Conservation (phyloP, 1,140 invertebrate genomes). For the Cydia splendana region DNA sequence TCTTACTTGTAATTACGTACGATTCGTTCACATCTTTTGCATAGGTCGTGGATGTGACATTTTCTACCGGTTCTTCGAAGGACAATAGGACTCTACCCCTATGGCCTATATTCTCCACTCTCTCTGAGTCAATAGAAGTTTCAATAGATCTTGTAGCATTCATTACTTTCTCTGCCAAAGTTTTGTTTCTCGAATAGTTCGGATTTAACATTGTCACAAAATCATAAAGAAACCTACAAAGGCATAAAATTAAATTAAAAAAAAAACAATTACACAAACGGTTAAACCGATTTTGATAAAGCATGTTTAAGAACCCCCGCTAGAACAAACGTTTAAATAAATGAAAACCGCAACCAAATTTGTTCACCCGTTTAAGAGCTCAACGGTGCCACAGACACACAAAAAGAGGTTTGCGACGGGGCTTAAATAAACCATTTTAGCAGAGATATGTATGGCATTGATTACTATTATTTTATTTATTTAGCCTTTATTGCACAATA, state of each 20-base stretch:
- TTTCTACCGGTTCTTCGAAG: neutral
- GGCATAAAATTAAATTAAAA: neutral
- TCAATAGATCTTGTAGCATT: neutral
- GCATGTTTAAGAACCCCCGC: no score
- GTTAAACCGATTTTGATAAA: no score
- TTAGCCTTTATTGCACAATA: no score
- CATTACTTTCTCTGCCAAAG: neutral
- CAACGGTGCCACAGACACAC: no score
- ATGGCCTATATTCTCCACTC: neutral
- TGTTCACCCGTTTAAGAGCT: no score
- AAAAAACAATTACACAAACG: neutral
- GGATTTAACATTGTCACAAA: neutral
- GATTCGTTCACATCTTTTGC: neutral
- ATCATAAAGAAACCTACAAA: neutral
- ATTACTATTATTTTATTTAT: no score
- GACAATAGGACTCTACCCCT: neutral
- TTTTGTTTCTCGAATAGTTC: neutral
- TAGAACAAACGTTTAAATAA: no score
- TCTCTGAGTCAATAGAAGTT: neutral
- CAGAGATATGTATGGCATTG: no score
- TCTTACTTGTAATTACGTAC: constrained; percentile 11
- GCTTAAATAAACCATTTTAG: no score
- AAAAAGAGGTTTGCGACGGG: no score
- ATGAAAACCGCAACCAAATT: no score
- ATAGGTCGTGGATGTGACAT: neutral